Evolutionary conservation across 1,140 invertebrate species (phyloP), one percentile per base, ranked within the genome.

Genomic region (Bombus sylvicola): DNA sequence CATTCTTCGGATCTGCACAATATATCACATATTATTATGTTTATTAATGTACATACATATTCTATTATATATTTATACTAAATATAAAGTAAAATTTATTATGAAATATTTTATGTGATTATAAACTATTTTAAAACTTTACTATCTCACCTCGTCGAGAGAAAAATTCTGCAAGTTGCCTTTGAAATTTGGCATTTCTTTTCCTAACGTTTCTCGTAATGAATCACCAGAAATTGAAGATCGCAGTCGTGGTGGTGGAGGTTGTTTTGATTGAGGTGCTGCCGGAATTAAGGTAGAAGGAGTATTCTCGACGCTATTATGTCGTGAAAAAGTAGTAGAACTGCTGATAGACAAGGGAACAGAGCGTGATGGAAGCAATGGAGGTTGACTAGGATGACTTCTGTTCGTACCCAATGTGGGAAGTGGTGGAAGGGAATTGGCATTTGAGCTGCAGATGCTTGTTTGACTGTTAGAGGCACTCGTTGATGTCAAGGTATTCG

Each of bases 1-100:
- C 95, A 96, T 95, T 90, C 96, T 95, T 87, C 96, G 93, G 73
- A 96, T 96, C 96, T 97, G 91, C 64, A 92, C n/a, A 77, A 31
- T 73, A 15, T 31, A 53, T 77, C n/a, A 74, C n/a, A 25, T 12
- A 57, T 15, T n/a, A 39, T 64, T 18, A 39, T 18, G 13, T 64
- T 34, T 57, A 34, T 75, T 75, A n/a, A 2, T 34, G 0, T 59
- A n/a, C 41, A 43, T 47, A 53, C 9, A 12, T 53, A 34, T 3
- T n/a, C 6, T 43, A 43, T 43, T 43, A 41, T 68, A 68, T 18
- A 31, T 37, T 47, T 62, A 37, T 10, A 72, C 31, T 66, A 31
- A 31, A 18, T 66, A 66, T 15, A 31, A 43, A 34, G 15, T 80
- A 81, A 81, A 28, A 28, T 39, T 34, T 79, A 79, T 72, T 62